Evolutionary conservation across 2,888 invertebrate species (phyloP).

Genomic region (Drosophila subsilvestris): DNA sequence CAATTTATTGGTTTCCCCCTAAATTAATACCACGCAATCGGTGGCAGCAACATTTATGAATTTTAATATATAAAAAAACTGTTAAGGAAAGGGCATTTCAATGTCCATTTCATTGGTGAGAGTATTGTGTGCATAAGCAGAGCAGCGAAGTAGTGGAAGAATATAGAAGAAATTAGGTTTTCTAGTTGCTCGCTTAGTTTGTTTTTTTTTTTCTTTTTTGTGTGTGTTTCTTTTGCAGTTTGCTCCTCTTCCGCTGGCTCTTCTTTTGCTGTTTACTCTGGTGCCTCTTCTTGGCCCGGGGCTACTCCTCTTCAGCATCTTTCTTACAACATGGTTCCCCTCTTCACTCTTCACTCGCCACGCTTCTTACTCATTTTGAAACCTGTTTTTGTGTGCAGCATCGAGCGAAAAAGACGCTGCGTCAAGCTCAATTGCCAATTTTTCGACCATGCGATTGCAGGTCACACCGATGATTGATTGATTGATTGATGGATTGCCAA

Average conservation of each 20-base stretch:
- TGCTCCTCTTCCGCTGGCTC: slow-evolving; percentile 6
- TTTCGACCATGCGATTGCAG: background rate
- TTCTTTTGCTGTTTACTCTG: background rate
- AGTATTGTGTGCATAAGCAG: background rate
- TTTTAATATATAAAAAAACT: no score
- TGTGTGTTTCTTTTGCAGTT: slow-evolving; percentile 12
- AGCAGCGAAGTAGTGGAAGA: slow-evolving; percentile 40
- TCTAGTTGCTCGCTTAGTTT: slow-evolving; percentile 37
- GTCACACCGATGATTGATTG: background rate
- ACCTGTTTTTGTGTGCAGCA: background rate
- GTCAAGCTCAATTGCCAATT: background rate
- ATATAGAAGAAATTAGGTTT: slow-evolving; percentile 68
- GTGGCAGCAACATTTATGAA: no score
- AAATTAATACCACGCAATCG: no score
- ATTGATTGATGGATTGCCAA: background rate
- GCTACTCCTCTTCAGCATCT: slow-evolving; percentile 46
- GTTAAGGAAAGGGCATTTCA: background rate
- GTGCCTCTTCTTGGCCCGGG: background rate
- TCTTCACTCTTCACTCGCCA: background rate
- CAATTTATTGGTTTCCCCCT: no score
- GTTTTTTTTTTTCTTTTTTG: slow-evolving; percentile 6
- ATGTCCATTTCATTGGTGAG: background rate
- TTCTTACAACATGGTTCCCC: slow-evolving; percentile 8
- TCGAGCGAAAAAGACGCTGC: background rate
- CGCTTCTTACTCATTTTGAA: background rate